Conservation (phyloP, 2,888 invertebrate species). For the Cepaea hortensis region DNA sequence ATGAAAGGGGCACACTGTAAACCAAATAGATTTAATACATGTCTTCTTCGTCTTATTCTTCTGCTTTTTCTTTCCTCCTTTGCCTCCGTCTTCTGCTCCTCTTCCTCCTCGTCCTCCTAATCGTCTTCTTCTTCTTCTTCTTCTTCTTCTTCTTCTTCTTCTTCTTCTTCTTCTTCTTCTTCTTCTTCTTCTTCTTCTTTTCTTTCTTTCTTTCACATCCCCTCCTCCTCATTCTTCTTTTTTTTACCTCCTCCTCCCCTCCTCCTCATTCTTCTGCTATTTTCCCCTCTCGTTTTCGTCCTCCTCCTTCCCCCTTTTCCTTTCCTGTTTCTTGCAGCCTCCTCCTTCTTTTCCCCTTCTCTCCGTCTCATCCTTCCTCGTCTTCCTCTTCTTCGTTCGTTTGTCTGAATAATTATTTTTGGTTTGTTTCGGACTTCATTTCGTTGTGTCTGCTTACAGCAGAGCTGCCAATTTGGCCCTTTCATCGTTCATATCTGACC, state of each 20-base stretch:
- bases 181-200: not conserved
- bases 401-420: too few species aligned
- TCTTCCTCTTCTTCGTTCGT: too few species aligned
- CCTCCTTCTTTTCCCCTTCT: too few species aligned
- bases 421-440: too few species aligned
- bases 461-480: too few species aligned
- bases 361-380: too few species aligned
- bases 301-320: not conserved
- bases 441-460: too few species aligned
- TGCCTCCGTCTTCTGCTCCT: not conserved
- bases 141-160: not conserved
- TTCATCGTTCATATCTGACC: too few species aligned
- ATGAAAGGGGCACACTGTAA: too few species aligned
- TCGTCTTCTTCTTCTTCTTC: not conserved
- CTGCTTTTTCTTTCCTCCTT: too few species aligned
- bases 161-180: not conserved
- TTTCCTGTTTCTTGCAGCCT: not conserved
- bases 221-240: not conserved
- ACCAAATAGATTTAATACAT: too few species aligned
- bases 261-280: not conserved
- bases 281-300: not conserved
- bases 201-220: not conserved
- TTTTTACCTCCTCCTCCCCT: not conserved
- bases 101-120: not conserved
- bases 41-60: too few species aligned